Base-by-base conservation (phyloP, 2,797 vertebrate species). In the Falco biarmicus region DNA sequence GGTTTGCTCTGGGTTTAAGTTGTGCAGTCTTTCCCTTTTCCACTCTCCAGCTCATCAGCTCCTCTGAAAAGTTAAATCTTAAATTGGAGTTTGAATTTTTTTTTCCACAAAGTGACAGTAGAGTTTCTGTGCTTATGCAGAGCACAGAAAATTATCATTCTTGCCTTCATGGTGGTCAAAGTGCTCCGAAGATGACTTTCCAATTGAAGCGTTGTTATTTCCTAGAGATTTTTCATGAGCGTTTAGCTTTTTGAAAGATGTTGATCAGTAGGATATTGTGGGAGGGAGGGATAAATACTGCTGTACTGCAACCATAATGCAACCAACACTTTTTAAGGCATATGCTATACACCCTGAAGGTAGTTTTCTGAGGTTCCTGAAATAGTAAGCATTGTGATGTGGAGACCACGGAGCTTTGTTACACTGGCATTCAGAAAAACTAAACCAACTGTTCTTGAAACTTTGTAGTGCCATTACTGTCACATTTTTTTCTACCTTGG, bases 381-480 rank as follows among this genome's bases (percentile, higher is more conserved):
- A 59, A 26, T 6, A 21, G 19, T 7, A 39, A 34, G 13, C 15
- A 13, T 24, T 0, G 0, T 50, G 43, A 50, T 61, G 17, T 15
- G 39, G 54, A 60, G 24, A 22, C 31, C 10, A 4, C 3, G 47
- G 26, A 53, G 31, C 25, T 87, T 53, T 76, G 39, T 37, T n/a
- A 43, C 24, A 9, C 26, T 57, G 50, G 9, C 17, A 21, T 78
- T 43, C 70, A 74, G 51, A 20, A 56, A 76, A 74, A 29, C 20
- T 70, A 37, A 84, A 6, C 0, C n/a, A 61, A 16, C 37, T 69
- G 26, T 17, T 84, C 56, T 77, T 48, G 50, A 50, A 25, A 32
- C 9, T 54, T 18, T 60, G 54, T 57, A 28, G 24, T 64, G 47
- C 31, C 7, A 11, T 41, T 61, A 13, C 6, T 61, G n/a, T 51